phyloP scores from a whole-genome alignment of 2,113 vertebrate genomes.

The Otus sunia region DNA sequence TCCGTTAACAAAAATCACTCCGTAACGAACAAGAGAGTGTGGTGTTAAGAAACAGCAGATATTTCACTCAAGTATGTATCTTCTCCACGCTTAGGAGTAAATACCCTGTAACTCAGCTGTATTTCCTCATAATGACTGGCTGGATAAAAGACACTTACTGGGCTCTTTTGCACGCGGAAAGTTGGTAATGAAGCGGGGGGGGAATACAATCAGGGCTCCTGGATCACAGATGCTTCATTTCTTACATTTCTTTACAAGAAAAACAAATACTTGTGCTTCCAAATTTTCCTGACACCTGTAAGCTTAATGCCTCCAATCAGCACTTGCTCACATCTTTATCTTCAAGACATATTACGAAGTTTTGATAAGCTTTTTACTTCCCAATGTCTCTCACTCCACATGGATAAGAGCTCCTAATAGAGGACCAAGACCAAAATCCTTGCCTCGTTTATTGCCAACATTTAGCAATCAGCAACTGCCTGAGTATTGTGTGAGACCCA shows the following conservation, averaged over 20 bases:
- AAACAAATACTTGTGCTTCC: not conserved
- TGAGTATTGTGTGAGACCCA: conserved; percentile 26
- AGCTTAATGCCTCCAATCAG: conserved; percentile 8
- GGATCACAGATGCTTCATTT: not conserved
- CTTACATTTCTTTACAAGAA: not conserved
- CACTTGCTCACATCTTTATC: conserved; percentile 36
- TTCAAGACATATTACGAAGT: not conserved
- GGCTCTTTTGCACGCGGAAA: not conserved
- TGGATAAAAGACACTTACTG: not conserved
- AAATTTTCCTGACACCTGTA: not conserved
- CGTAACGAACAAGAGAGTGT: not conserved
- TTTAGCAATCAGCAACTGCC: conserved; percentile 29
- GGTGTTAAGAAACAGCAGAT: not conserved
- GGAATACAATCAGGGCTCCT: not conserved
- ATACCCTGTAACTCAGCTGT: not conserved
- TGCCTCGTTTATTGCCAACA: not conserved
- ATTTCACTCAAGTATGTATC: not conserved
- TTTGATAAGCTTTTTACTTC: conserved; percentile 42
- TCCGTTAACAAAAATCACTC: not conserved
- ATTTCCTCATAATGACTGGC: not conserved
- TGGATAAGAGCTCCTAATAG: conserved; percentile 21
- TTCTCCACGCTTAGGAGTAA: not conserved
- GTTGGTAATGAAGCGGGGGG: not conserved
- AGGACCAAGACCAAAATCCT: conserved; percentile 18
- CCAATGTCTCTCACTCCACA: not conserved